Evolutionary conservation across 2,797 vertebrate genomes (phyloP), one percentile per base, ranked within the genome.

Genomic region (Halcyon smyrnensis): DNA sequence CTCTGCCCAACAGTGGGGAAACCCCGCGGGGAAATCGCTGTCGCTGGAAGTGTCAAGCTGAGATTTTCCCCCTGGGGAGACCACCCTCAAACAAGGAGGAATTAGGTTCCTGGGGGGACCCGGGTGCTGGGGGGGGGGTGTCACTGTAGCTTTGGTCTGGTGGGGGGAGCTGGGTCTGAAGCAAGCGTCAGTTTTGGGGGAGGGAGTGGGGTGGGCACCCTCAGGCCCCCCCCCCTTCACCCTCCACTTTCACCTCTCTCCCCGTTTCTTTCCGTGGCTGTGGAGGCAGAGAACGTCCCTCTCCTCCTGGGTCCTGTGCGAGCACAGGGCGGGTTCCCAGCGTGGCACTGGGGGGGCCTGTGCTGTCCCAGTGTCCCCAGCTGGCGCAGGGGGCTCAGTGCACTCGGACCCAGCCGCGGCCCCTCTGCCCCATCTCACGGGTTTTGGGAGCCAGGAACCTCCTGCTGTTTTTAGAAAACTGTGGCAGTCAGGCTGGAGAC

Each of bases 381-480:
- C 9, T 2, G 3, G 34, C 0, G 0, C 1, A 71, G 36, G 39
- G 75, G 30, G 11, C n/a, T 82, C 0, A 0, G 20, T 11, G 46
- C 4, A 3, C 46, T 18, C 57, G 77, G 39, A 9, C 11, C 20
- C 62, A 4, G 1, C 34, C 0, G 1, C 73, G 84, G 83, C 43
- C 34, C n/a, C 54, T 50, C 18, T 30, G 57, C 30, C 12, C 16
- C 0, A 0, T 64, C 89, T 37, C 11, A 1, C 0, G 34, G 24
- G 28, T 63, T 81, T 50, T 1, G 7, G 64, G 76, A 85, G 45
- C 60, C 4, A 5, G 63, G 39, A 84, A 27, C 34, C 24, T 5
- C 77, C 41, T 67, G 86, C 78, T 82, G 87, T 80, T 83, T 79
- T 64, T 21, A 79, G 67, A 88, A 62, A 75, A 82, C 3, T n/a